Evolutionary conservation across 2,888 invertebrate genomes (phyloP).

Genomic region (Mechanitis messenoides): DNA sequence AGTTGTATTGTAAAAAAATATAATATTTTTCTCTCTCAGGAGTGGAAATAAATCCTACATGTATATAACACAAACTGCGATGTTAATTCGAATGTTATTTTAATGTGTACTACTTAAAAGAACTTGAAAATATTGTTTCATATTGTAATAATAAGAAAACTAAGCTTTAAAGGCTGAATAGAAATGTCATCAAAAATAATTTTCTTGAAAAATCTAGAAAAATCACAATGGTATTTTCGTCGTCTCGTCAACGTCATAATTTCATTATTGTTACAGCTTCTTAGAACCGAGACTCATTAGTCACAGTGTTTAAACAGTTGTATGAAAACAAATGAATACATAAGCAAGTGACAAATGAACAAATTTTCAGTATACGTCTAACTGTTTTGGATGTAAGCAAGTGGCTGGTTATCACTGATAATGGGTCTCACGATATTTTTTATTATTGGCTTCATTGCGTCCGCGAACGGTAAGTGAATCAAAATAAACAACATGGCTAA

Average conservation of each 20-base stretch:
- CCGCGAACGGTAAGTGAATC: slow-evolving; percentile 43
- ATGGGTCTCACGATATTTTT: slow-evolving; percentile 47
- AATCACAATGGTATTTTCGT: background rate
- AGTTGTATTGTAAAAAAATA: too few species aligned
- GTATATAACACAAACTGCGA: too few species aligned
- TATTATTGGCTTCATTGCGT: slow-evolving; percentile 34
- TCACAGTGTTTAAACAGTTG: slow-evolving; percentile 55
- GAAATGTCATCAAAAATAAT: background rate
- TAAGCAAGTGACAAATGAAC: slow-evolving; percentile 46
- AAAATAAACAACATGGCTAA: too few species aligned
- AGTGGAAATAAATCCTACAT: too few species aligned
- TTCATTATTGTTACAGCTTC: slow-evolving; percentile 30
- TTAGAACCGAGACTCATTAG: slow-evolving; percentile 44
- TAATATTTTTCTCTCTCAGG: too few species aligned
- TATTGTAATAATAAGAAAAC: background rate
- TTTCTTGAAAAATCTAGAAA: slow-evolving; percentile 1
- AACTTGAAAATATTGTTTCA: background rate
- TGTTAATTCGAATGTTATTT: too few species aligned
- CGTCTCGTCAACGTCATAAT: slow-evolving; percentile 10
- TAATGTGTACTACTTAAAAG: too few species aligned
- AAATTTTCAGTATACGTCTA: slow-evolving; percentile 44
- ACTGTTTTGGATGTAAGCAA: slow-evolving; percentile 30
- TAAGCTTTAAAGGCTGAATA: background rate
- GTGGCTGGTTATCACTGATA: slow-evolving; percentile 30
- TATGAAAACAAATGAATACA: slow-evolving; percentile 47